A percentile compares a stretch with the other conserved stretches of the same genome.
Conservation (phyloP, 1,140 invertebrate genomes). For the Lamellibrachia luymesi region DNA sequence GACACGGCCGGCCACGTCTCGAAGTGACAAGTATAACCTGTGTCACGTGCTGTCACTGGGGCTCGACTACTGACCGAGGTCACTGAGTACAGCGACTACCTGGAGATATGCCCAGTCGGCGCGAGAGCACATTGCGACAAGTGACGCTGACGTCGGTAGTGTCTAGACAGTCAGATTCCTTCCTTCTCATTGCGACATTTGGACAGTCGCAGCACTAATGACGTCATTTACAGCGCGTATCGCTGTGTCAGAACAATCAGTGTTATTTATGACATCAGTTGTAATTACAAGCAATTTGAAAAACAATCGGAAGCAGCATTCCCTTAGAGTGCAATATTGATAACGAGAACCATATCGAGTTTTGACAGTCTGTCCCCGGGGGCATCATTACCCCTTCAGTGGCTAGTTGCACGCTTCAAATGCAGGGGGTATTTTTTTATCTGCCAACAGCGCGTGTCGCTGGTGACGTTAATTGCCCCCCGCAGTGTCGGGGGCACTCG, state of each 20-base stretch:
- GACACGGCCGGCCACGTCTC: not conserved
- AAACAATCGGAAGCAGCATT: not conserved
- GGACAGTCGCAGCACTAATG: too few relatives aligned
- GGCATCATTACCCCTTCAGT: not conserved
- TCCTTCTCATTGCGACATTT: too few relatives aligned
- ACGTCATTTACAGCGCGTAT: too few relatives aligned
- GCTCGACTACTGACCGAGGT: not conserved
- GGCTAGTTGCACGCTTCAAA: not conserved
- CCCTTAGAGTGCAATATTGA: not conserved
- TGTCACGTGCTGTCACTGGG: not conserved
- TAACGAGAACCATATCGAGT: not conserved
- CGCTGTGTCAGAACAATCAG: too few relatives aligned
- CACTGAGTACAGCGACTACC: not conserved
- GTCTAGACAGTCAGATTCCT: too few relatives aligned
- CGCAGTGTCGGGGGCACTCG: too few relatives aligned
- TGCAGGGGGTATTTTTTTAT: not conserved
- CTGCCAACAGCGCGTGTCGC: not conserved
- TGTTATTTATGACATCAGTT: too few relatives aligned
- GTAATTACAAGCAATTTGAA: too few relatives aligned
- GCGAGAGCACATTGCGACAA: too few relatives aligned
- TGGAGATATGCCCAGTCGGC: not conserved
- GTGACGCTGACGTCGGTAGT: too few relatives aligned
- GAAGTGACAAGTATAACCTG: not conserved
- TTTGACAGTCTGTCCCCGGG: not conserved
- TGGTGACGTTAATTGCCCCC: not conserved